Evolutionary conservation across 1,140 invertebrate species (phyloP), one percentile per base, ranked within the genome.

Genomic region (Agrypnia vestita): DNA sequence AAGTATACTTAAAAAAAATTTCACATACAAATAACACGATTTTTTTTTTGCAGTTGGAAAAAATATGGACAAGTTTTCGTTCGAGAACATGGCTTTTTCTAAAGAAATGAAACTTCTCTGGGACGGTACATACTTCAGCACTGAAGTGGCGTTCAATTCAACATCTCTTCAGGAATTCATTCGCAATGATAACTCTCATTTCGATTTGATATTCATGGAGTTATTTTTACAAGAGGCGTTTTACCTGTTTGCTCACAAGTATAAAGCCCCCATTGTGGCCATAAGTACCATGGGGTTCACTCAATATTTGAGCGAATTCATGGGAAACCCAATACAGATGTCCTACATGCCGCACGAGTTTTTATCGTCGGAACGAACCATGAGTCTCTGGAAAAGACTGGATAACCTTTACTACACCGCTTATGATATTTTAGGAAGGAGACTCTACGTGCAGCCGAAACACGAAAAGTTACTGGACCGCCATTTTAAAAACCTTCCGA

Each of bases 141-240:
- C 79, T 0, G 82, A 83, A 71, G 82, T 83, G 4, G 82, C 82
- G 0, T 81, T 83, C 56, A 83, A 83, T 62, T 83, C 82, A 25
- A 62, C 82, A 12, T 77, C 76, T 13, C 55, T 81, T 13, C 49
- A 87, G 83, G 77, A 84, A 0, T 79, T 90, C 17, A 86, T 90
- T 10, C 78, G 85, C 53, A 84, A 86, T 82, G 84, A 67, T 19
- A 8, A 87, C 46, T 82, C 85, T 4, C 80, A 87, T 11, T 89
- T 84, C 74, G 88, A 89, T 76, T 43, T 89, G 11, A 82, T 89
- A 0, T 86, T 89, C 3, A 25, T 87, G 35, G 88, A 89, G 64
- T 85, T 88, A 72, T 89, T 88, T 77, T 88, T 86, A 13, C 87
- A 88, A 67, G 88, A 89, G 80, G 84, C 86, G 4, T 86, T 89